Base-by-base conservation (phyloP, 2,888 invertebrate species). In the Drosophila antonietae region DNA sequence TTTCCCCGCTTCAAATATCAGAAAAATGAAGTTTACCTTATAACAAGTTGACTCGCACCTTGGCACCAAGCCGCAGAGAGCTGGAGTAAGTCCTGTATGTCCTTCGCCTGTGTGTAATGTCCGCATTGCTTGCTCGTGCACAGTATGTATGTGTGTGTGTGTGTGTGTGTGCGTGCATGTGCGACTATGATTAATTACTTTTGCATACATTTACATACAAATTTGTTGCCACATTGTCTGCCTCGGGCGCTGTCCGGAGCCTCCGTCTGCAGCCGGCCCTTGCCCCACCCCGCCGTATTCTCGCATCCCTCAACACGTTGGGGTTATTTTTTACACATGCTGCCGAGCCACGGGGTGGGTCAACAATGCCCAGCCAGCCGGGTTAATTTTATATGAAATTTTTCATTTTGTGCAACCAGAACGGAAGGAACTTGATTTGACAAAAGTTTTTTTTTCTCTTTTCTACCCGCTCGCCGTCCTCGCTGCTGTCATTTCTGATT, bases 141-240 rank as follows among this genome's bases (percentile, higher is more conserved):
- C 20, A 23, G 15, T 39, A 15, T 39, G 15, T 46, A 15, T 47
- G 52, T 52, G 71, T 67, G 62, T 68, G 37, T 66, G 31, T 69
- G 61, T 61, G 59, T 68, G 53, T 73, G 75, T 74, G 69, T 74
- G 74, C 68, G 79, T 86, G 81, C 89, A 81, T 86, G 89, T 90
- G 89, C 89, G 85, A 87, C 85, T 90, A 83, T 84, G 81, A 86
- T 86, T 86, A 86, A 86, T 89, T 86, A 81, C 85, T 85, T 89
- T 87, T 81, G 85, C 89, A 90, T 90, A 83, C 80, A 85, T 90
- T 90, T 89, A 81, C 90, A 85, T 90, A 83, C 82, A 88, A 90
- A 89, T 88, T 89, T 88, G 90, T 89, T 86, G 87, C 90, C 90
- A 89, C 87, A 85, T 89, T 87, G 87, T 87, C 87, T 87, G 87